phyloP scores from a whole-genome alignment of 2,113 vertebrate genomes.

The Mus musculus region GRCm39 chr14:5870501-5871000 shows the following conservation, averaged over 20 bases:
- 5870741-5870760: fast-evolving
- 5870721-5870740: neutral
- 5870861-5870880: fast-evolving
- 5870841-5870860: neutral
- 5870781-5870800: neutral
- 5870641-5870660: neutral
- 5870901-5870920: neutral
- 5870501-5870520: conserved; percentile 47
- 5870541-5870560: neutral
- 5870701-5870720: neutral
- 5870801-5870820: no score
- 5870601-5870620: neutral
- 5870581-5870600: neutral
- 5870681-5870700: neutral
- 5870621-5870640: neutral
- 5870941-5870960: neutral
- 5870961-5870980: neutral
- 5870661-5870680: no score
- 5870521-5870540: neutral
- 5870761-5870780: neutral
- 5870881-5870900: neutral
- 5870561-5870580: neutral
- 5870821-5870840: neutral
- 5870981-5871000: neutral
- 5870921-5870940: neutral